Conservation (phyloP, 2,113 vertebrate species). For the Acanthochromis polyacanthus region DNA sequence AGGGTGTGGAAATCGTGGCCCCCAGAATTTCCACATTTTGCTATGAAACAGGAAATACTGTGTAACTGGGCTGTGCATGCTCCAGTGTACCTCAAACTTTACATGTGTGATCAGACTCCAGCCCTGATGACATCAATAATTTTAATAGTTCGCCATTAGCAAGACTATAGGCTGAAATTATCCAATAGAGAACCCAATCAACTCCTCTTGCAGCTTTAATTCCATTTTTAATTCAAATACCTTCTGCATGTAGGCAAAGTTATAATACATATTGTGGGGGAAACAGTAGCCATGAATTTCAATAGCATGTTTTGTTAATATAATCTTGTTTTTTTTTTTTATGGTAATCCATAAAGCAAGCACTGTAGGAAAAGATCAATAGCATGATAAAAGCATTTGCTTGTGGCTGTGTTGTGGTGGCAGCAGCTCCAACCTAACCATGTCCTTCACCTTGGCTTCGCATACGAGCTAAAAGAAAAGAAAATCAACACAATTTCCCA, state of each 20-base stretch:
- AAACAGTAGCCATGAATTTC: slow-evolving; percentile 18
- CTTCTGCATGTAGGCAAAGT: neutral
- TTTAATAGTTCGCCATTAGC: too few relatives aligned
- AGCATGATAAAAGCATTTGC: slow-evolving; percentile 55
- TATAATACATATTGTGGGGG: neutral
- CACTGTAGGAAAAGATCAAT: slow-evolving; percentile 44
- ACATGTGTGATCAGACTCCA: too few relatives aligned
- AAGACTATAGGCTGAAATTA: too few relatives aligned
- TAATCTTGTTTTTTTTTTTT: slow-evolving; percentile 53
- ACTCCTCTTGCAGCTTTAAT: too few relatives aligned
- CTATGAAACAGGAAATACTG: too few relatives aligned
- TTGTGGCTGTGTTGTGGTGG: slow-evolving; percentile 4
- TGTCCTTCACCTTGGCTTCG: slow-evolving; percentile 76
- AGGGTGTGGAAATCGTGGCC: too few relatives aligned
- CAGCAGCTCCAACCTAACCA: slow-evolving; percentile 15
- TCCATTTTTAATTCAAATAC: too few relatives aligned
- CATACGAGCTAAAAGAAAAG: slow-evolving; percentile 35
- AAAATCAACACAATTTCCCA: slow-evolving; percentile 76
- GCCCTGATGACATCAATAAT: too few relatives aligned
- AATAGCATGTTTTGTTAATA: slow-evolving; percentile 37
- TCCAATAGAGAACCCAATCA: too few relatives aligned
- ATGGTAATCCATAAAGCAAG: slow-evolving; percentile 61
- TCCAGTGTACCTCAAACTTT: too few relatives aligned
- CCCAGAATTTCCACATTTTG: too few relatives aligned
- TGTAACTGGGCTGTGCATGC: too few relatives aligned